These are phyloP conservation scores for Eira barbara DNA, from an alignment of 2,113 vertebrate species.

Conservation along the genomic window DNA sequence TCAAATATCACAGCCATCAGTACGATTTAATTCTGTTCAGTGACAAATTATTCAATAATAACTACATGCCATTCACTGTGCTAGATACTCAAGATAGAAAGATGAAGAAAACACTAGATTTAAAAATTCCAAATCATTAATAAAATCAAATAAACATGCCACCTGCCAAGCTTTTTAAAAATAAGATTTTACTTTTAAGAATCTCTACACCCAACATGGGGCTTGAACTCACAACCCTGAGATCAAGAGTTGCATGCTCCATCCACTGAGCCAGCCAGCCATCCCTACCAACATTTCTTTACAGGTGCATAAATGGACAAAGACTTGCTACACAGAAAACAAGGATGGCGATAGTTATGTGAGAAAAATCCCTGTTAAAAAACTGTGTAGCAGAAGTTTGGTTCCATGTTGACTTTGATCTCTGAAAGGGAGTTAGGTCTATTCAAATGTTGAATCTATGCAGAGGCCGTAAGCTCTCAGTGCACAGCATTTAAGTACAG, in stretches of 20 bases:
- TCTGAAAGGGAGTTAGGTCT: background rate
- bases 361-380: background rate
- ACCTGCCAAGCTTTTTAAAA: background rate
- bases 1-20: background rate
- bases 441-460: background rate
- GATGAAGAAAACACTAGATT: background rate
- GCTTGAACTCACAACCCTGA: background rate
- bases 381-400: background rate
- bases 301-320: background rate
- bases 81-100: background rate
- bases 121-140: background rate
- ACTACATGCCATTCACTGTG: background rate
- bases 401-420: background rate
- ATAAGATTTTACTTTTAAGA: background rate
- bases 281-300: background rate
- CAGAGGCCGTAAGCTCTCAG: background rate
- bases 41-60: background rate
- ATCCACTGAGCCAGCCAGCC: background rate
- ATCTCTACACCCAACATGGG: background rate
- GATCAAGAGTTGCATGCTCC: background rate
- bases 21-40: background rate
- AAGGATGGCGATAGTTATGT: background rate
- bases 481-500: background rate
- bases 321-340: background rate
- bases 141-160: background rate